A percentile compares a stretch with the other conserved stretches of the same genome.
phyloP scores from a whole-genome alignment of 2,797 vertebrate species.

The Leptatherina wallacei region DNA sequence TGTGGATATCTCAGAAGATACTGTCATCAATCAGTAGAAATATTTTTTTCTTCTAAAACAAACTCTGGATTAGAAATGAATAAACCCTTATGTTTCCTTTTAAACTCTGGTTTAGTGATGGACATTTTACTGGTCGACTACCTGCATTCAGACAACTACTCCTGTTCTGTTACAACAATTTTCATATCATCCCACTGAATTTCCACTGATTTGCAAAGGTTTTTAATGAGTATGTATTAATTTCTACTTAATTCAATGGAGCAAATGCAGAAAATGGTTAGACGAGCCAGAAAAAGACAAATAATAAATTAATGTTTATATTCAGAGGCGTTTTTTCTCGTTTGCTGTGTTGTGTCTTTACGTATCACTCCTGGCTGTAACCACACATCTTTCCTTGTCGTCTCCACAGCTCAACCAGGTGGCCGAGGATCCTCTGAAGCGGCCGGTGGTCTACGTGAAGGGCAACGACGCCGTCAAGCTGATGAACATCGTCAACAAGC shows the following conservation, averaged over 20 bases:
- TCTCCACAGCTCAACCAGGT: slow-evolving; percentile 91
- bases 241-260: not conserved
- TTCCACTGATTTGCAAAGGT: not conserved
- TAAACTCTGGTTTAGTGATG: not conserved
- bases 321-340: not conserved
- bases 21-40: not conserved
- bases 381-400: not conserved
- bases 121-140: not conserved
- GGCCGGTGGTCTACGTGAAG: slow-evolving; percentile 98
- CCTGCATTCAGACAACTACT: too few relatives aligned
- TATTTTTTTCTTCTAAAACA: too few relatives aligned
- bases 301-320: not conserved
- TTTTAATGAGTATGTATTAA: not conserved
- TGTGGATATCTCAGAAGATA: not conserved
- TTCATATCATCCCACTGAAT: not conserved
- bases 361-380: not conserved
- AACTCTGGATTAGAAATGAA: too few relatives aligned
- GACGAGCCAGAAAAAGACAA: not conserved
- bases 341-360: too few relatives aligned
- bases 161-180: too few relatives aligned
- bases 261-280: not conserved
- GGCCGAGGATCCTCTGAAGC: slow-evolving; percentile 94
- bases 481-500: slow-evolving; percentile 99
- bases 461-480: slow-evolving; percentile 95
- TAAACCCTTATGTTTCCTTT: too few relatives aligned